Evolutionary conservation across 2,888 invertebrate genomes (phyloP), one percentile per base, ranked within the genome.

Genomic region (Crossocerus cetratus): DNA sequence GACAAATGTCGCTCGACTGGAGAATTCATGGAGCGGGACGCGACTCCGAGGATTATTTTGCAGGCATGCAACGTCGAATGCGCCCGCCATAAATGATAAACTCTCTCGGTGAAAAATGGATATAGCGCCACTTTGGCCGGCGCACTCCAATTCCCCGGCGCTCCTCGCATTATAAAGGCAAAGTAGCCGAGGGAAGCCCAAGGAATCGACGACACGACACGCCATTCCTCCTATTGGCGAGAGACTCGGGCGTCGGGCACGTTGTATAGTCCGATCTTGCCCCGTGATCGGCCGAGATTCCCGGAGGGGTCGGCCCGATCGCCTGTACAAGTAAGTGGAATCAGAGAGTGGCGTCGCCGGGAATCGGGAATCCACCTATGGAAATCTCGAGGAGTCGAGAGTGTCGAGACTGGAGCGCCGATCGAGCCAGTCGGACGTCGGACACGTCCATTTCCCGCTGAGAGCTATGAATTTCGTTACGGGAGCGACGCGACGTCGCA

Each of bases 211-310:
- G 80, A 80, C 80, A 69, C 74, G 70, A 32, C 4, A n/a, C n/a
- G n/a, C n/a, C n/a, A n/a, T n/a, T n/a, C n/a, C n/a, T n/a, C n/a
- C n/a, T n/a, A n/a, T n/a, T n/a, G n/a, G n/a, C n/a, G n/a, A n/a
- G n/a, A n/a, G n/a, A n/a, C n/a, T n/a, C n/a, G n/a, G n/a, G n/a
- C n/a, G n/a, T 73, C 77, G 68, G 67, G 74, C n/a, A n/a, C 65
- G 63, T 67, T 55, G 72, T 18, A 74, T 54, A 68, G 59, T 16
- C 23, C 69, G 69, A 73, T 70, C 69, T 82, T 75, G 78, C 74
- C 45, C 16, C 82, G 80, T 82, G 82, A 80, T 80, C 80, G 80
- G 82, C 78, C 82, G 78, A 81, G 78, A 63, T 72, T 65, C 67
- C 61, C 57, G 54, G 22, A n/a, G 69, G 44, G 70, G 13, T 43